Evolutionary conservation across 1,140 invertebrate species (phyloP), one percentile per base, ranked within the genome.

Genomic region (Polyergus mexicanus): DNA sequence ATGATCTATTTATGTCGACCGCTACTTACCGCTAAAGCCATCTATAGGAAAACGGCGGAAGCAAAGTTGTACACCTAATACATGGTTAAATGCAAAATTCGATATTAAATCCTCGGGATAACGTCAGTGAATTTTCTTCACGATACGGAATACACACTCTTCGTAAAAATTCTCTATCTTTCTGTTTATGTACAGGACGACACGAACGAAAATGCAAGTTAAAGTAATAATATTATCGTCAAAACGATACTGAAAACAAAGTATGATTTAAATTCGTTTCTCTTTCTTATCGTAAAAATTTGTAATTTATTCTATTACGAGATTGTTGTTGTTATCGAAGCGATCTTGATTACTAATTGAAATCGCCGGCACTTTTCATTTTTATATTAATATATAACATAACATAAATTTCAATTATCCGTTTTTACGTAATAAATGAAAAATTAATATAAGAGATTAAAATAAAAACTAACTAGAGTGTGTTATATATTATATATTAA

Each of bases 91-190:
- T 7, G 38, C 56, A 6, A 19, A 25, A n/a, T n/a, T n/a, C 47
- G 32, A 60, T 13, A 22, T 32, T 3, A 22, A 60, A 38, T 25
- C 19, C 22, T 19, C 38, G 56, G 32, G 35, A 60, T 22, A 60
- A 32, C 25, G 13, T 25, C 54, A 44, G 22, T 60, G 35, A 78
- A 68, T 54, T 63, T 63, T 16, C 25, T 76, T 38, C 51, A n/a
- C 28, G 16, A 22, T 19, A 10, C 8, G 41, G 41, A 10, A 41
- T 41, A 54, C 47, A 54, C 1, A 7, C 6, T 35, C 3, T 38
- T 38, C 22, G 16, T 13, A 13, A 63, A 28, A n/a, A 28, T 63
- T 7, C 10, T n/a, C 22, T 19, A 11, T 75, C 22, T 76, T 11
- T 63, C 16, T 22, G 16, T 13, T 41, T 44, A 25, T 44, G 19